Conservation (phyloP, 2,888 invertebrate genomes). For the Clunio marinus region DNA sequence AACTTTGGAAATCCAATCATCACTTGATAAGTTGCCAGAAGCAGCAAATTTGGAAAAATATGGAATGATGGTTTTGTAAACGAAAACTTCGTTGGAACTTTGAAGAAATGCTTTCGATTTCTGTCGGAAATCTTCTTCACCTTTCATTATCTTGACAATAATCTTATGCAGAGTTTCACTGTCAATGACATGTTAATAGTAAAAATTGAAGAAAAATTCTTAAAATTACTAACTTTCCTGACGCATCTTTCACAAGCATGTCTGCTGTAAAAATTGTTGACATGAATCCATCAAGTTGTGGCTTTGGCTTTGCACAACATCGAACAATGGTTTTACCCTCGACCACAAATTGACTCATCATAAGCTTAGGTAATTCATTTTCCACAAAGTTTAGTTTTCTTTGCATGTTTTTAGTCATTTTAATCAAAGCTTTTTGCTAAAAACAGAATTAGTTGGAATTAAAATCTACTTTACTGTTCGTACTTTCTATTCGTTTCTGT, state of each 20-base stretch:
- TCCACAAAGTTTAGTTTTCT: constrained; percentile 10
- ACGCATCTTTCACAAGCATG: not conserved
- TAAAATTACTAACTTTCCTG: not conserved
- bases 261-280: not conserved
- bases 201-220: not conserved
- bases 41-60: constrained; percentile 42
- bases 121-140: constrained; percentile 46
- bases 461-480: not conserved
- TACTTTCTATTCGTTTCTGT: not conserved
- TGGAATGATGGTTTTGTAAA: constrained; percentile 47
- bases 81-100: constrained; percentile 48
- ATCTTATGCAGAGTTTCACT: constrained; percentile 39
- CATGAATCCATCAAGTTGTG: constrained; percentile 30
- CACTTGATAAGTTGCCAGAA: constrained; percentile 31
- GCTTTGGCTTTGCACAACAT: constrained; percentile 5
- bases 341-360: not conserved
- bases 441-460: not conserved
- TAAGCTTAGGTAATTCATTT: not conserved
- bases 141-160: constrained; percentile 49
- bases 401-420: not conserved
- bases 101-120: constrained; percentile 47
- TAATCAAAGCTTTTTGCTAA: not conserved
- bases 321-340: not conserved
- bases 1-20: constrained; percentile 44
- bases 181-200: not conserved